Conservation (phyloP, 2,888 invertebrate species). For the Bellardia pandia region DNA sequence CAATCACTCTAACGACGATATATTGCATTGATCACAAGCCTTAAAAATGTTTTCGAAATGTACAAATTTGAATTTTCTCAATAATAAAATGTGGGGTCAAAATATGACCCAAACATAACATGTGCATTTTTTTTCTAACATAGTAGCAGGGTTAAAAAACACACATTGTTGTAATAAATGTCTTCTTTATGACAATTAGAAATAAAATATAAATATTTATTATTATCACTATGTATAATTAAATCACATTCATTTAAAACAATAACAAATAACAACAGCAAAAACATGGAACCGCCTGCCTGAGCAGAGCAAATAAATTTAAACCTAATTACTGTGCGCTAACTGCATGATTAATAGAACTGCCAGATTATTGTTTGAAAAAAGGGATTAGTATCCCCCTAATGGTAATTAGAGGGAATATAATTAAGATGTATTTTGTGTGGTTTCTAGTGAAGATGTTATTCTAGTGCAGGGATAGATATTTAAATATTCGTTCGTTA, state of each 20-base stretch:
- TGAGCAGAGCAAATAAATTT: constrained; percentile 16
- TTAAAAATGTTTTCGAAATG: too few species aligned
- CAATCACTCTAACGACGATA: too few species aligned
- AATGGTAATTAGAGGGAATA: background rate
- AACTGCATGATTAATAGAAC: background rate
- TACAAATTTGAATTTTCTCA: too few species aligned
- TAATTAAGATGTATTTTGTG: background rate
- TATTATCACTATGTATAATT: constrained; percentile 48
- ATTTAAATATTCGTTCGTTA: too few species aligned
- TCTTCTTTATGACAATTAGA: background rate
- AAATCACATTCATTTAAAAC: constrained; percentile 48
- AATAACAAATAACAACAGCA: background rate
- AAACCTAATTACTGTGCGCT: constrained; percentile 4
- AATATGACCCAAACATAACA: too few species aligned
- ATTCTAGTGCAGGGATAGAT: too few species aligned
- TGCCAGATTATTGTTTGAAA: constrained; percentile 20
- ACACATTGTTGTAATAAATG: constrained; percentile 7
- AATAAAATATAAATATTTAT: constrained; percentile 21
- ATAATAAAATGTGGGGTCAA: too few species aligned
- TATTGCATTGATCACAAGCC: too few species aligned
- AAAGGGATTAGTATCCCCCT: background rate
- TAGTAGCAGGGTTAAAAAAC: too few species aligned
- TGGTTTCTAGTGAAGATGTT: too few species aligned
- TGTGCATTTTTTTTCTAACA: too few species aligned
- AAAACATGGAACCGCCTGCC: background rate